These are phyloP conservation scores for Glossosoma conforme DNA, from an alignment of 1,140 invertebrate genomes.

Conservation along the genomic window DNA sequence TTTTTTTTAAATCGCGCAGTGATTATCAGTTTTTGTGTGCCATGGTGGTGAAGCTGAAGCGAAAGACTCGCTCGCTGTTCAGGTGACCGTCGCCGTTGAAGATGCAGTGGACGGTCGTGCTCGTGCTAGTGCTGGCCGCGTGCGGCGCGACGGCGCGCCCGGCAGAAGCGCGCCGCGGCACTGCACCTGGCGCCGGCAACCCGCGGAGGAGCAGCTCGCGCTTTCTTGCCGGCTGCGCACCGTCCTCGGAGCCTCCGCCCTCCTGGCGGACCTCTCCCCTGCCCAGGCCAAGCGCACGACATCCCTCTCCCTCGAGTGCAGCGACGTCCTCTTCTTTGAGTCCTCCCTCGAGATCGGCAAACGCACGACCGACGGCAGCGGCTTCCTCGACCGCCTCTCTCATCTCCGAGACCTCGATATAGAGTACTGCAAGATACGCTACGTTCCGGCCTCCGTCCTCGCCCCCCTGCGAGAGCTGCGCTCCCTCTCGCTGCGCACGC, in stretches of 20 bases:
- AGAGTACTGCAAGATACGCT: slow-evolving; percentile 74
- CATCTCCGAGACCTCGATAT: slow-evolving; percentile 67
- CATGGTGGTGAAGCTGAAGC: too few species aligned
- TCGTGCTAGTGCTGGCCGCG: slow-evolving; percentile 7
- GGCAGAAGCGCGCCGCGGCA: slow-evolving; percentile 57
- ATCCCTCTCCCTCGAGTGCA: slow-evolving; percentile 70
- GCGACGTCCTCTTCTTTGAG: slow-evolving; percentile 74
- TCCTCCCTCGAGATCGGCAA: slow-evolving; percentile 60
- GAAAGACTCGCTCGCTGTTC: too few species aligned
- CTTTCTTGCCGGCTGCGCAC: slow-evolving; percentile 68
- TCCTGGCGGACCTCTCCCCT: slow-evolving; percentile 63
- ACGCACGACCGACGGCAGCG: slow-evolving; percentile 53
- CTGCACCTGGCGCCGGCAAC: slow-evolving; percentile 59
- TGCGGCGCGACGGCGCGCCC: slow-evolving; percentile 41
- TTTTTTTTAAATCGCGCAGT: too few species aligned
- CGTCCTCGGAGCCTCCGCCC: slow-evolving; percentile 62
- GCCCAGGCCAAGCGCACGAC: slow-evolving; percentile 64
- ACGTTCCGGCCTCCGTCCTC: slow-evolving; percentile 65
- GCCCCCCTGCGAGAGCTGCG: slow-evolving; percentile 61
- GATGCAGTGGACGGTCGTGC: slow-evolving; percentile 9
- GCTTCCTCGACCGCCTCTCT: slow-evolving; percentile 63
- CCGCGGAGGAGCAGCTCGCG: slow-evolving; percentile 49
- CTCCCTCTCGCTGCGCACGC: slow-evolving; percentile 66
- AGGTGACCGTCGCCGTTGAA: not conserved
- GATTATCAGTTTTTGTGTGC: slow-evolving; percentile 9